These are phyloP conservation scores for Cryptocephalus moraei DNA, from an alignment of 2,888 invertebrate species.

Conservation along the genomic window DNA sequence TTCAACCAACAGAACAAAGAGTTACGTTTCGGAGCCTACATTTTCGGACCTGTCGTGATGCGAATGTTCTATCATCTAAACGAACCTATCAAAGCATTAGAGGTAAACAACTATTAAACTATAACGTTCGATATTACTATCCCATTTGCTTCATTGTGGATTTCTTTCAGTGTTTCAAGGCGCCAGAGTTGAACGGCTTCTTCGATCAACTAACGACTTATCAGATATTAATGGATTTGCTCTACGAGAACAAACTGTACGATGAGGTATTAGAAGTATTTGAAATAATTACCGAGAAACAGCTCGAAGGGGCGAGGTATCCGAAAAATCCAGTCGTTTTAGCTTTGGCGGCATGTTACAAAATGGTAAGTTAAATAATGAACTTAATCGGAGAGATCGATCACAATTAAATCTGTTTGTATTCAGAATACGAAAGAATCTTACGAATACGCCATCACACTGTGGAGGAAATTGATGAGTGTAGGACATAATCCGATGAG, in stretches of 20 bases:
- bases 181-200: slow-evolving; percentile 50
- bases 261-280: slow-evolving; percentile 55
- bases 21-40: slow-evolving; percentile 65
- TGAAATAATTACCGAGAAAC: slow-evolving; percentile 48
- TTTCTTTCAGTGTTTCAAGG: slow-evolving; percentile 50
- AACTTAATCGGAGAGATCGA: background rate
- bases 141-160: background rate
- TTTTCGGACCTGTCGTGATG: slow-evolving; percentile 78
- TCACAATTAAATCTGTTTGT: background rate
- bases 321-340: slow-evolving; percentile 61
- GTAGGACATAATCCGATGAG: slow-evolving; percentile 50
- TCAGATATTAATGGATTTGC: slow-evolving; percentile 59
- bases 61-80: slow-evolving; percentile 62
- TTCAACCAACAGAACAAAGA: slow-evolving; percentile 61
- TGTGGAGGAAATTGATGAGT: slow-evolving; percentile 50
- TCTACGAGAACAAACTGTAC: slow-evolving; percentile 58
- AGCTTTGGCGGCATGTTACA: slow-evolving; percentile 61
- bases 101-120: slow-evolving; percentile 19
- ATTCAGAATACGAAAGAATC: slow-evolving; percentile 59
- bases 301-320: slow-evolving; percentile 52
- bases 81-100: slow-evolving; percentile 56
- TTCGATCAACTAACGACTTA: slow-evolving; percentile 62
- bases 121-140: background rate
- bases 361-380: slow-evolving; percentile 47
- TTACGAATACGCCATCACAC: slow-evolving; percentile 49